phyloP scores from a whole-genome alignment of 2,797 vertebrate species.

The Sardinella longiceps region DNA sequence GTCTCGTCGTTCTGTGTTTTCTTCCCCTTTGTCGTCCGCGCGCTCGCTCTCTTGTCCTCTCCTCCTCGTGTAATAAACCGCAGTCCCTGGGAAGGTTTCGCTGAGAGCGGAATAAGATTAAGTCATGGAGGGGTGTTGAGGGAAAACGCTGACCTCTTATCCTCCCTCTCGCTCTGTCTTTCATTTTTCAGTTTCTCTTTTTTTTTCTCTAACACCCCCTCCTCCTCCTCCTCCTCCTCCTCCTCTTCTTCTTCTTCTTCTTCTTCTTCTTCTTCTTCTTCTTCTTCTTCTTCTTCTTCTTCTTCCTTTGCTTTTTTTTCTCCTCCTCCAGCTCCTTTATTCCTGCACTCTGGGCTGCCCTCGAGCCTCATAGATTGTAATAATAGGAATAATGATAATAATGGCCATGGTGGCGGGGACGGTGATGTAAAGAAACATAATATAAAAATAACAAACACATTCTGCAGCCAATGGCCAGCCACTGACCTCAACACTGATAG shows the following conservation, averaged over 20 bases:
- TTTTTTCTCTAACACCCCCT: slow-evolving; percentile 29
- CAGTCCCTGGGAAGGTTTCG: slow-evolving; percentile 92
- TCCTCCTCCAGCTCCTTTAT: slow-evolving; percentile 80
- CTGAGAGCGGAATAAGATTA: slow-evolving; percentile 89
- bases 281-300: slow-evolving; percentile 27
- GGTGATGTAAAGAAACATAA: slow-evolving; percentile 83
- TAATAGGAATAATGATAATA: slow-evolving; percentile 84
- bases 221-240: too few species aligned
- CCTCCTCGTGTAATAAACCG: slow-evolving; percentile 72
- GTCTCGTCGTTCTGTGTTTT: not conserved
- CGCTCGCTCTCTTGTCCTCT: slow-evolving; percentile 23
- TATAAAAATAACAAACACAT: slow-evolving; percentile 86
- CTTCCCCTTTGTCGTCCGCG: not conserved
- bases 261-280: slow-evolving; percentile 31
- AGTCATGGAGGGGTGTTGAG: slow-evolving; percentile 96
- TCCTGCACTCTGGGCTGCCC: slow-evolving; percentile 70
- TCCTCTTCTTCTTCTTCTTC: not conserved
- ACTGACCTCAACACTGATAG: slow-evolving; percentile 65
- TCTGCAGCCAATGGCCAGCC: slow-evolving; percentile 74
- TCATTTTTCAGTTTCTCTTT: slow-evolving; percentile 80
- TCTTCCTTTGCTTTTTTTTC: slow-evolving; percentile 39
- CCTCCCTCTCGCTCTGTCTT: slow-evolving; percentile 91
- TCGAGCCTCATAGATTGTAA: slow-evolving; percentile 74
- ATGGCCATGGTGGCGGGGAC: slow-evolving; percentile 67
- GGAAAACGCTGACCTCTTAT: slow-evolving; percentile 99